Percentiles rank a stretch among this genome's conserved stretches.
Evolutionary conservation across 2,113 vertebrate species (phyloP).

Genomic region (Ifrita kowaldi): DNA sequence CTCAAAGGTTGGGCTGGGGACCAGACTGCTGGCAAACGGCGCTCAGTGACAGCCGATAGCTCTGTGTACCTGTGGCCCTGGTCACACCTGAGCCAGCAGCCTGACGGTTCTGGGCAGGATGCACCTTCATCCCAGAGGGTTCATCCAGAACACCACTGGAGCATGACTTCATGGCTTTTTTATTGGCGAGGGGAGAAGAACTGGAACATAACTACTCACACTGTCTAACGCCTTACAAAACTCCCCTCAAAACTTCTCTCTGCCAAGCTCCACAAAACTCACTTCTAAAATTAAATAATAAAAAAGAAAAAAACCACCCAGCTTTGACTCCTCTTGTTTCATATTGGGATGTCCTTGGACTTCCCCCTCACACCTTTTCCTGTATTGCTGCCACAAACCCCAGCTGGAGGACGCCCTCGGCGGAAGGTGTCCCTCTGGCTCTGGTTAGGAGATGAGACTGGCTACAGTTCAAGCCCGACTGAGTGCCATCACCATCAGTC

Average conservation of each 20-base stretch:
- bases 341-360: fast-evolving
- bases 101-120: neutral
- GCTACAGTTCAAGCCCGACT: neutral
- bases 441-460: neutral
- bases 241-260: neutral
- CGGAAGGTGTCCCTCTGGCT: neutral
- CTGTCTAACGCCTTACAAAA: neutral
- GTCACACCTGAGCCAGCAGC: neutral
- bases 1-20: conserved; percentile 16
- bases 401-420: neutral
- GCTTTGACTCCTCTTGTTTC: neutral
- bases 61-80: fast-evolving
- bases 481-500: neutral
- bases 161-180: neutral
- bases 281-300: neutral
- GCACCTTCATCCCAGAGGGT: neutral
- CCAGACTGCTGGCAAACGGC: neutral
- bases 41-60: fast-evolving
- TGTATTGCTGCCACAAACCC: neutral
- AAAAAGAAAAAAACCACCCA: neutral
- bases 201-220: neutral
- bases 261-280: neutral
- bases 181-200: neutral
- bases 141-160: neutral
- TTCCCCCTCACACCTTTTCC: neutral